Evolutionary conservation across 1,140 invertebrate genomes (phyloP).

Genomic region (Drosophila kanapiae): DNA sequence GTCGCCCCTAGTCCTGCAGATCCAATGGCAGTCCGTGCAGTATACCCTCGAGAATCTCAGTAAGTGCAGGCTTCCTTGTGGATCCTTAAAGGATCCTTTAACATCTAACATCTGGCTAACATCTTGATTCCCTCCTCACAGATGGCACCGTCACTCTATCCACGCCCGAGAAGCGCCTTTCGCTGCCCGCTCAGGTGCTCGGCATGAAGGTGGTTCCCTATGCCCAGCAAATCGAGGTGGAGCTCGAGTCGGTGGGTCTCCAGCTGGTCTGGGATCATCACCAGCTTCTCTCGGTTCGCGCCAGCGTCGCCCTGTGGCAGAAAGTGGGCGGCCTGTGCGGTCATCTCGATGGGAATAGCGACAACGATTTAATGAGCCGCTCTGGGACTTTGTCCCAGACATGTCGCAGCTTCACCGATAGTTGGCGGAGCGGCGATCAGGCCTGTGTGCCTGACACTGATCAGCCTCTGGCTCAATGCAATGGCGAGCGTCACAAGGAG

Average conservation of each 20-base stretch:
- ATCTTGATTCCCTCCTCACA: constrained; percentile 21
- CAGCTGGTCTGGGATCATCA: constrained; percentile 90
- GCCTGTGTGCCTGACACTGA: constrained; percentile 60
- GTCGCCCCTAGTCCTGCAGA: constrained; percentile 62
- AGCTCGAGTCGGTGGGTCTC: constrained; percentile 89
- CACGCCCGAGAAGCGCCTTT: constrained; percentile 86
- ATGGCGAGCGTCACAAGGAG: constrained; percentile 81
- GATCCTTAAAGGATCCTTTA: not conserved
- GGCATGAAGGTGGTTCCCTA: constrained; percentile 89
- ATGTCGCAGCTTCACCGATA: constrained; percentile 86
- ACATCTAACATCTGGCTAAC: not conserved
- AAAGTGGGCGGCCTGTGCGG: constrained; percentile 93
- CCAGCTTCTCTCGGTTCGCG: constrained; percentile 88
- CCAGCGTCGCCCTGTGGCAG: constrained; percentile 90
- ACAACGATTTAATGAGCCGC: constrained; percentile 89
- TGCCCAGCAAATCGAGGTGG: constrained; percentile 88
- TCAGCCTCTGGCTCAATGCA: constrained; percentile 49
- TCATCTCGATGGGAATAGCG: constrained; percentile 88
- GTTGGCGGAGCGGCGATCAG: constrained; percentile 87
- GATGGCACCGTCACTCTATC: constrained; percentile 87
- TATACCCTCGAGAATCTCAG: constrained; percentile 87
- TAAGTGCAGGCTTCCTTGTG: constrained; percentile 54
- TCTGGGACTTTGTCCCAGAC: constrained; percentile 85
- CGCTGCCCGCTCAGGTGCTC: constrained; percentile 89
- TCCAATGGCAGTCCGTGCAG: constrained; percentile 90